phyloP scores from a whole-genome alignment of 2,113 vertebrate species.

The Sakesphorus luctuosus region DNA sequence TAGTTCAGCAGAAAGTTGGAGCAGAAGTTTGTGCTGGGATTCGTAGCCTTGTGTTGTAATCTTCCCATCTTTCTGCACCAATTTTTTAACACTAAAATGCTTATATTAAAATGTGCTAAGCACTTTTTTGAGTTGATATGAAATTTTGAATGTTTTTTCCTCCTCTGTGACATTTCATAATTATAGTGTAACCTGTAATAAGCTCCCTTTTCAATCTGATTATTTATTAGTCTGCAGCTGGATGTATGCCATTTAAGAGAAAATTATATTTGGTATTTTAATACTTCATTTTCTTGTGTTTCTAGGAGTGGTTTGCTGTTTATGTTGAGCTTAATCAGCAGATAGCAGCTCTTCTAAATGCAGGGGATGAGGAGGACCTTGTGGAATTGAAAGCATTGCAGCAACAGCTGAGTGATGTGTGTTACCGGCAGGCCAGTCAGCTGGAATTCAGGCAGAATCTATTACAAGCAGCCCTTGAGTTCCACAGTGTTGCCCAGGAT shows the following conservation, averaged over 20 bases:
- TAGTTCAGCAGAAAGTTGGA: neutral
- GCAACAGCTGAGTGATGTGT: slow-evolving; percentile 97
- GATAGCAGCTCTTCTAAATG: slow-evolving; percentile 91
- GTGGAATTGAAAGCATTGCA: slow-evolving; percentile 91
- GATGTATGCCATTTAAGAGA: neutral
- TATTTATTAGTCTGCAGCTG: neutral
- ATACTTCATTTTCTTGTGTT: neutral
- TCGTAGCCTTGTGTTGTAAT: neutral
- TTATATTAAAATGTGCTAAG: neutral
- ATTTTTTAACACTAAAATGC: neutral
- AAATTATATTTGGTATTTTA: neutral
- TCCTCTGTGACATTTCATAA: neutral
- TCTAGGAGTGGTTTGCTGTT: slow-evolving; percentile 98
- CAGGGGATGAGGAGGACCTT: slow-evolving; percentile 93
- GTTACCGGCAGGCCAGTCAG: slow-evolving; percentile 96
- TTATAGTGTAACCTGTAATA: neutral
- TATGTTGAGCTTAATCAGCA: slow-evolving; percentile 99
- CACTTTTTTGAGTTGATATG: neutral
- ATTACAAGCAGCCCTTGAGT: slow-evolving; percentile 92
- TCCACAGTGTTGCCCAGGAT: slow-evolving; percentile 94
- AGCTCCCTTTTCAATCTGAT: neutral
- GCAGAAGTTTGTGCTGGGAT: neutral
- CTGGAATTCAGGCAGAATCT: slow-evolving; percentile 95
- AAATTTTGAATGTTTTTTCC: neutral
- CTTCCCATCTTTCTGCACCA: neutral